Conservation (phyloP, 2,113 vertebrate genomes). For the Pica pica region DNA sequence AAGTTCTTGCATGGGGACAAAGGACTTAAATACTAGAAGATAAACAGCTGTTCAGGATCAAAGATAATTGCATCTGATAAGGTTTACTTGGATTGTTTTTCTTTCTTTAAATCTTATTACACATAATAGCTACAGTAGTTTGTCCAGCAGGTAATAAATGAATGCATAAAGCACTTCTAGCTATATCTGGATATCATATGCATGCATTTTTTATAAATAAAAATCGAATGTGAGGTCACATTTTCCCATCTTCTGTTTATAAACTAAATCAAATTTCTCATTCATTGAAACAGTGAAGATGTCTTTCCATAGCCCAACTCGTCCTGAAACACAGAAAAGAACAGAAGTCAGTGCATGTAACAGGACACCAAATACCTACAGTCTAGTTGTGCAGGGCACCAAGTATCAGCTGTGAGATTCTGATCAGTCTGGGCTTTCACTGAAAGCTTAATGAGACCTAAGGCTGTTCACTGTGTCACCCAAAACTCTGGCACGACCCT, state of each 20-base stretch:
- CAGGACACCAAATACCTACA: background rate
- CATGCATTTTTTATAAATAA: slow-evolving; percentile 82
- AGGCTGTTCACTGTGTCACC: background rate
- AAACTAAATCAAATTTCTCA: slow-evolving; percentile 93
- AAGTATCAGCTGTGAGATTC: background rate
- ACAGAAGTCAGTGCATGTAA: background rate
- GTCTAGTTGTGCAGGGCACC: background rate
- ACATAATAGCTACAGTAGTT: slow-evolving; percentile 56
- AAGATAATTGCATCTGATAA: background rate
- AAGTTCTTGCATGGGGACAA: background rate
- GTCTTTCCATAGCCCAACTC: slow-evolving; percentile 96
- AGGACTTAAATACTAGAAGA: slow-evolving; percentile 22
- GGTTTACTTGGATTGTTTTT: background rate
- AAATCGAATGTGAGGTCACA: slow-evolving; percentile 95
- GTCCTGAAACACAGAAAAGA: slow-evolving; percentile 76
- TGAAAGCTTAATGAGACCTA: background rate
- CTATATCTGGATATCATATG: slow-evolving; percentile 47
- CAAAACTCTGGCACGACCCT: background rate
- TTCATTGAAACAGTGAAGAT: slow-evolving; percentile 99
- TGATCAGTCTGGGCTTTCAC: background rate
- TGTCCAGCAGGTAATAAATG: slow-evolving; percentile 68
- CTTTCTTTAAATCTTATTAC: slow-evolving; percentile 34
- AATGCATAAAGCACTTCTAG: slow-evolving; percentile 70
- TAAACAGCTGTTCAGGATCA: slow-evolving; percentile 24
- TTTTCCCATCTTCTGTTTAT: slow-evolving; percentile 97